Base-by-base conservation (phyloP, 2,888 invertebrate genomes). In the Dasypolia templi region DNA sequence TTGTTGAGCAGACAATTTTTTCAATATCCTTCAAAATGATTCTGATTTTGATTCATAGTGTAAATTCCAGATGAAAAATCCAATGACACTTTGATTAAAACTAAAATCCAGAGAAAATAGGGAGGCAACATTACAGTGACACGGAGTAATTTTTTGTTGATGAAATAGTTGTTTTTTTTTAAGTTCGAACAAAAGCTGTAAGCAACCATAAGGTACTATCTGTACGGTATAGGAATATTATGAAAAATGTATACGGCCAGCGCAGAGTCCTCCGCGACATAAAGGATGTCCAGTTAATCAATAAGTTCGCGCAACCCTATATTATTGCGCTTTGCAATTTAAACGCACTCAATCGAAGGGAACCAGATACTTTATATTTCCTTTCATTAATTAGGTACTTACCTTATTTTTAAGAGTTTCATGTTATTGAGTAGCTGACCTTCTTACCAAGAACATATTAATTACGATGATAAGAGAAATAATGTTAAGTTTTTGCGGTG, bases 261-360 rank as follows among this genome's bases (percentile, higher is more conserved):
- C 9, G 5, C 42, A 62, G 29, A 17, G 9, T 39, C 17, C 64
- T 39, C 9, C 2, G 22, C 29, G 2, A 29, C 26, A 26, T 32
- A 61, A 42, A 49, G 76, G 58, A 49, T 49, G 42, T 44, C 44
- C 26, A n/a, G 49, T 19, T 59, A 76, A 87, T 87, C 87, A 88
- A 87, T 87, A 88, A 77, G 44, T 71, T 76, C 67, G 87, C 87
- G 87, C 87, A 88, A 61, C 65, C 35, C n/a, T 17, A 5, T 55
- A 75, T n/a, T 63, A 77, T 73, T 85, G 85, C 85, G 85, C 79
- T n/a, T 14, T 49, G 64, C 55, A 56, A 51, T 39, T 22, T 11
- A 49, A 58, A 62, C 39, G 26, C 35, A 26, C 14, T 44, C 46
- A 29, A 14, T 32, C 14, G n/a, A 65, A 65, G 9, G 35, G 61